A percentile compares a stretch with the other conserved stretches of the same genome.
These are phyloP conservation scores for Onychostoma macrolepis DNA, from an alignment of 2,113 vertebrate genomes.

Conservation along the genomic window DNA sequence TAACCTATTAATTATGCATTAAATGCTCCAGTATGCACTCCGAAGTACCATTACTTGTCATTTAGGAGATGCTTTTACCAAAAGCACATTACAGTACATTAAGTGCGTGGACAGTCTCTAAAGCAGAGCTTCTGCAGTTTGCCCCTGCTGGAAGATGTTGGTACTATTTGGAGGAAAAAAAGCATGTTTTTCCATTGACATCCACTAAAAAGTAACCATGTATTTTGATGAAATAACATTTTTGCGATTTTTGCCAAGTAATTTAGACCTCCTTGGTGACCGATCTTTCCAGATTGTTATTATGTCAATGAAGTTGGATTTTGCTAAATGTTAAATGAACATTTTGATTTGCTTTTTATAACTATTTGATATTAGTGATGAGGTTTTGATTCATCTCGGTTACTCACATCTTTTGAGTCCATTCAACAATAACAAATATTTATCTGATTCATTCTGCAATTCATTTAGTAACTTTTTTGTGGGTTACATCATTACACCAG, in stretches of 20 bases:
- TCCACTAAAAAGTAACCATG: neutral
- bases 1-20: slow-evolving; percentile 27
- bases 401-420: neutral
- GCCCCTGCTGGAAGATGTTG: neutral
- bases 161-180: neutral
- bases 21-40: neutral
- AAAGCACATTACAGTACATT: neutral
- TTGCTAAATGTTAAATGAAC: neutral
- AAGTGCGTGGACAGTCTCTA: neutral
- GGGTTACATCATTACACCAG: neutral
- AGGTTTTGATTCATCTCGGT: neutral
- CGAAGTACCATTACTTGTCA: neutral
- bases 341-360: neutral
- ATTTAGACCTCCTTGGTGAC: neutral
- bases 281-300: neutral
- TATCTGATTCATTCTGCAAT: neutral
- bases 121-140: neutral
- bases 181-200: neutral
- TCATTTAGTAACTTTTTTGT: neutral
- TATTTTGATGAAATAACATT: neutral
- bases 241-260: neutral
- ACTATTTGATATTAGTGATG: neutral
- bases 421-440: neutral
- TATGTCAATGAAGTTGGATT: neutral
- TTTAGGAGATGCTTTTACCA: neutral